phyloP scores from a whole-genome alignment of 1,140 invertebrate species.

The Drosophila kanapiae region DNA sequence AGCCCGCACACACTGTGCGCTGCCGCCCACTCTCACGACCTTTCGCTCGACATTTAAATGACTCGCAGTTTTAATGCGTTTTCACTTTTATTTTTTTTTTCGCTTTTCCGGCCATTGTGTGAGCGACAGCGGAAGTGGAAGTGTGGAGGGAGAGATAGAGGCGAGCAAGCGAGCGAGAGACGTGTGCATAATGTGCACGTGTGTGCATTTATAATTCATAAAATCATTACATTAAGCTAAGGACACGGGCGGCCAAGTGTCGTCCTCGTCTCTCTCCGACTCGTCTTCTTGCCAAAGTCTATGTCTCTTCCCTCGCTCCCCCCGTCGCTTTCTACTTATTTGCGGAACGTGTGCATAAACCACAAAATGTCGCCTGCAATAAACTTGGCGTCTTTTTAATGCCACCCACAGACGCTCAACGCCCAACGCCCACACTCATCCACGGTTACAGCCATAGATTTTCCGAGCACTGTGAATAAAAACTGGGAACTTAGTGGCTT shows the following conservation, averaged over 20 bases:
- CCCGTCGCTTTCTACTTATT: conserved; percentile 18
- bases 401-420: conserved; percentile 31
- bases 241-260: conserved; percentile 28
- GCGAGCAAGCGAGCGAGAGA: not conserved
- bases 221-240: conserved; percentile 81
- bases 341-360: conserved; percentile 79
- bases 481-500: not conserved
- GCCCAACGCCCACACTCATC: not conserved
- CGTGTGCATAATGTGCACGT: conserved; percentile 57
- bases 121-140: not conserved
- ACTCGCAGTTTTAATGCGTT: conserved; percentile 68
- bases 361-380: conserved; percentile 81
- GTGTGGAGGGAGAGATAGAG: not conserved
- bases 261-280: conserved; percentile 7
- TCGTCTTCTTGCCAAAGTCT: conserved; percentile 5
- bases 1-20: not conserved
- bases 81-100: conserved; percentile 33
- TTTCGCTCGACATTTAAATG: conserved; percentile 62
- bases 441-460: conserved; percentile 1
- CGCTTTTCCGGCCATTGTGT: conserved; percentile 4
- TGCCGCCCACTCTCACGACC: conserved; percentile 7
- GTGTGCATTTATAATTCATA: conserved; percentile 83
- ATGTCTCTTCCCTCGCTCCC: not conserved
- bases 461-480: conserved; percentile 3
- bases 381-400: conserved; percentile 79